Base-by-base conservation (phyloP, 1,140 invertebrate species). In the Odontomachus brunneus region DNA sequence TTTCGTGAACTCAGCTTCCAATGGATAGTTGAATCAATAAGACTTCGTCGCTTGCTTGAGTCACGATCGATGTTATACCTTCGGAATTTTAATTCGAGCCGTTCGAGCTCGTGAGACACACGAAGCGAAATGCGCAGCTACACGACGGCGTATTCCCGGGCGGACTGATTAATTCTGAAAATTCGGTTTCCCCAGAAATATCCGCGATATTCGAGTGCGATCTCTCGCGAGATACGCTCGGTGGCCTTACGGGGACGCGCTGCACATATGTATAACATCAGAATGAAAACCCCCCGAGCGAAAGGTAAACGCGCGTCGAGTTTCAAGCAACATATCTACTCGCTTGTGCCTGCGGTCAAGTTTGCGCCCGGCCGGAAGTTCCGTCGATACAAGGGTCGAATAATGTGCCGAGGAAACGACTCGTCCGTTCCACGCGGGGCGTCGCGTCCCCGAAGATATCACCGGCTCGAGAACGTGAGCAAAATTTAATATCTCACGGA, bases 251-350 rank as follows among this genome's bases (percentile, higher is more conserved):
- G n/a, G 49, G 48, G 12, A 74, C 24, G 62, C 38, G 38, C 38
- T 44, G 3, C 0, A 44, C 9, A 7, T 44, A 15, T 66, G 49
- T 57, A 69, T 14, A 48, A 57, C 17, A 65, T 29, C 38, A 80
- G 22, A 80, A 69, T 69, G 75, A 69, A 80, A 71, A 80, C 26
- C 53, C 65, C 75, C 33, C 51, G 22, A 80, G 75, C 75, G 75
- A 71, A 80, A 80, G 75, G 75, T 80, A 80, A 80, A 80, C 51
- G 75, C 33, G 75, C 33, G 14, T 59, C n/a, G 65, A 57, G 51
- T 80, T 71, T 29, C 65, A 22, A 71, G 65, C 17, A 57, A 71
- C 24, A 57, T 80, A 78, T 71, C 65, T 80, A 49, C 29, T 69
- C 51, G 55, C 69, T 44, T 69, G 65, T 22, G 33, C 63, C 38